Conservation (phyloP, 2,888 invertebrate genomes). For the Dorcus parallelipipedus region DNA sequence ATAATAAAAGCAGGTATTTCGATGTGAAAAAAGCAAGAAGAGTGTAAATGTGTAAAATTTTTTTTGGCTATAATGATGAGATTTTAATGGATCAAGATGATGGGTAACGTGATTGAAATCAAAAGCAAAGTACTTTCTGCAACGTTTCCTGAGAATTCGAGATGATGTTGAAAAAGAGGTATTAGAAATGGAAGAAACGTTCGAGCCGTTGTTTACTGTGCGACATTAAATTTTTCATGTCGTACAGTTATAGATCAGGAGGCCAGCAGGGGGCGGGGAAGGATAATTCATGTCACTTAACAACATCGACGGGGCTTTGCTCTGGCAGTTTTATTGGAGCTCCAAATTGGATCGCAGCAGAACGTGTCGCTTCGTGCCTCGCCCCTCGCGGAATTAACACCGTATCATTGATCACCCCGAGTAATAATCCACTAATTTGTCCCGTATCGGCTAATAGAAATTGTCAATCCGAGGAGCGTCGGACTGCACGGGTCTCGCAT, state of each 20-base stretch:
- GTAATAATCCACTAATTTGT: conserved; percentile 52
- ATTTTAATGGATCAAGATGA: too few species aligned
- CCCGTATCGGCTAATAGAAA: conserved; percentile 36
- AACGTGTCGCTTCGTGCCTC: conserved; percentile 38
- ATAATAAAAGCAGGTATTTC: too few species aligned
- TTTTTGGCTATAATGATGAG: too few species aligned
- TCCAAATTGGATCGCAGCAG: conserved; percentile 49
- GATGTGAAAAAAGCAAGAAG: too few species aligned
- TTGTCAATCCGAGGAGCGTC: conserved; percentile 20
- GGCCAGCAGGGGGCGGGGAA: conserved; percentile 28
- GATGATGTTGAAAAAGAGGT: neutral
- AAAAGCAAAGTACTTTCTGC: too few species aligned
- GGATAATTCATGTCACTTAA: conserved; percentile 54
- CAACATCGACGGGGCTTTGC: conserved; percentile 51
- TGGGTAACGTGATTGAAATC: too few species aligned
- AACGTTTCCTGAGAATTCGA: neutral
- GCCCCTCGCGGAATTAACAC: conserved; percentile 42
- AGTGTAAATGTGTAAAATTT: too few species aligned
- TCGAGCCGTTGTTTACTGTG: conserved; percentile 38
- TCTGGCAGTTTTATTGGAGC: conserved; percentile 52
- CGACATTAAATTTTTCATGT: conserved; percentile 49
- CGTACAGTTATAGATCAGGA: conserved; percentile 37
- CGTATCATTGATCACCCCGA: conserved; percentile 49
- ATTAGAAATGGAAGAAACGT: conserved; percentile 1
- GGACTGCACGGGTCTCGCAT: conserved; percentile 30